A percentile compares a stretch with the other conserved stretches of the same genome.
phyloP scores from a whole-genome alignment of 2,113 vertebrate genomes.

The Callipepla californica region DNA sequence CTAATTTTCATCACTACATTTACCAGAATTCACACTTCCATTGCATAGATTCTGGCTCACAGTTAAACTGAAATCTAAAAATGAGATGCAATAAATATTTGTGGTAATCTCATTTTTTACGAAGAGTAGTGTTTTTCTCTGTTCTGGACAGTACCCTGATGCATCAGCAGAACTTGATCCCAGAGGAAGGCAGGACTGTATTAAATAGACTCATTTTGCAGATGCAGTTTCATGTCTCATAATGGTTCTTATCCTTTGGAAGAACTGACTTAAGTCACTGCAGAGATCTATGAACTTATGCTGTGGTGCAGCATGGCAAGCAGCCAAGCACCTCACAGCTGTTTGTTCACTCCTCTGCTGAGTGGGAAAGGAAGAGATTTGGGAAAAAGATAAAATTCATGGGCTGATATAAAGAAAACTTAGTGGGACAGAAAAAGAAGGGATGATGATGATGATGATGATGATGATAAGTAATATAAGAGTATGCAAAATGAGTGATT shows the following conservation, averaged over 20 bases:
- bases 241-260: not conserved
- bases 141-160: not conserved
- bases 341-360: not conserved
- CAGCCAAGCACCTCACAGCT: not conserved
- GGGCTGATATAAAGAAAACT: not conserved
- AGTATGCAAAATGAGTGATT: not conserved
- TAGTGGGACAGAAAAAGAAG: not conserved
- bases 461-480: not conserved
- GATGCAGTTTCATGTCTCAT: not conserved
- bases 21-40: not conserved
- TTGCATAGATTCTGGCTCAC: not conserved
- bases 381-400: not conserved
- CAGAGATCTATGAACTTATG: not conserved
- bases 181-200: fast-evolving
- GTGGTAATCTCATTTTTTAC: not conserved
- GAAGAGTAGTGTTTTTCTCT: not conserved
- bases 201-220: not conserved
- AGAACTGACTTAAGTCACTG: not conserved
- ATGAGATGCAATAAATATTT: not conserved
- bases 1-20: not conserved
- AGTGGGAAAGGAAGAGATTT: not conserved
- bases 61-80: not conserved
- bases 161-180: not conserved
- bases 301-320: not conserved
- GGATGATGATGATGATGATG: not conserved